Evolutionary conservation across 2,888 invertebrate genomes (phyloP), one percentile per base, ranked within the genome.

Genomic region (Mechanitis mazaeus): DNA sequence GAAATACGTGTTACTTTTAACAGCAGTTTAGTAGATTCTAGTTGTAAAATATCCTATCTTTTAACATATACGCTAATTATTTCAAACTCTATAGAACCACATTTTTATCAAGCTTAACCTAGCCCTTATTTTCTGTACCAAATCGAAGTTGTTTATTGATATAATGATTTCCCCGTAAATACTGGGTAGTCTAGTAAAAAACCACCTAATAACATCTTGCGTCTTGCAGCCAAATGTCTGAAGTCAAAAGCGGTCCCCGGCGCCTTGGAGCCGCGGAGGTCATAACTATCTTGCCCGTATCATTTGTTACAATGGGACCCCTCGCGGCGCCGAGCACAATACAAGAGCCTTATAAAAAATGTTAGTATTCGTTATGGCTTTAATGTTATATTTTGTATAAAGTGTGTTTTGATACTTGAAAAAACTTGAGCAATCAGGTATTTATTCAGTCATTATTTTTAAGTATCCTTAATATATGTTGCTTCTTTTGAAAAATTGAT

Each of bases 281-380:
- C 71, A 72, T 74, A 76, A 79, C 76, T 75, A 75, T 77, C 72
- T 71, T 74, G 76, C 76, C 77, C 69, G 76, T 68, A 75, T 76
- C 74, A 72, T 68, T 65, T 64, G 66, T 60, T 66, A 63, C 64
- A 65, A 67, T 66, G 59, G 54, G 58, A 63, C 61, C 67, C 62
- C 69, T 67, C 66, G 61, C 61, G 60, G 68, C 60, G 68, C 50
- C 61, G 56, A 61, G 60, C 61, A 65, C 64, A 67, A 55, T 61
- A 61, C 61, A 55, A 63, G 68, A 53, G 56, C 58, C 60, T 66
- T 55, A 45, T 54, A 66, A 67, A 58, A 61, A 59, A 38, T 42
- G 33, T 54, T 47, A 59, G 55, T 42, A 20, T 56, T 55, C 42
- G 50, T 58, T 59, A 61, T 64, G 59, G 59, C 59, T 64, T 62